Conservation (phyloP, 2,113 vertebrate genomes). For the Gymnorhina tibicen region DNA sequence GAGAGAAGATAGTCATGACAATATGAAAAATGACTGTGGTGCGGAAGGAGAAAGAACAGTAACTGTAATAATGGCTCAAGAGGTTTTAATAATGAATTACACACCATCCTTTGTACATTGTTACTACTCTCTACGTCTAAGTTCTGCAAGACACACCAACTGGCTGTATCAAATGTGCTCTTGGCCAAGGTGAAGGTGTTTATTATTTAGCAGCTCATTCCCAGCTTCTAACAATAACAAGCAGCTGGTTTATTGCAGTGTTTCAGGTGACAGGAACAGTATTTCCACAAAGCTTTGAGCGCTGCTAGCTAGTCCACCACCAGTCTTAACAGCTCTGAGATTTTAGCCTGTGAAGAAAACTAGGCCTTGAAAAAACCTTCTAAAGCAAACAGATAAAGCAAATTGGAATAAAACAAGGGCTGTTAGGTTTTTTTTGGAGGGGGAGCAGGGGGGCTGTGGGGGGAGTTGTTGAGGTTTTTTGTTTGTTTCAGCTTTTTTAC, state of each 20-base stretch:
- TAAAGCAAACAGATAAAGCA: neutral
- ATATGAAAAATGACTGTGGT: neutral
- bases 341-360: neutral
- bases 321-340: neutral
- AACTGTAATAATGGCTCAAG: neutral
- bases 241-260: neutral
- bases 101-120: neutral
- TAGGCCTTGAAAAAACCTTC: neutral
- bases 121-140: fast-evolving
- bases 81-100: neutral
- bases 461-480: neutral
- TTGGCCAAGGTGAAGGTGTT: neutral
- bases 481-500: neutral
- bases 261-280: neutral
- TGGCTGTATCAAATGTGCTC: neutral
- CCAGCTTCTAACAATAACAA: neutral
- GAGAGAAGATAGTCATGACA: neutral
- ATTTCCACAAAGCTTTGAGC: neutral
- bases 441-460: neutral
- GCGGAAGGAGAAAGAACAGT: neutral
- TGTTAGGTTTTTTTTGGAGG: neutral
- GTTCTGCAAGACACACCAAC: neutral
- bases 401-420: neutral
- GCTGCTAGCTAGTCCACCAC: neutral
- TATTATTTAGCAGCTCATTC: neutral